Evolutionary conservation across 2,888 invertebrate species (phyloP), one percentile per base, ranked within the genome.

Genomic region (Tetramorium bicarinatum): DNA sequence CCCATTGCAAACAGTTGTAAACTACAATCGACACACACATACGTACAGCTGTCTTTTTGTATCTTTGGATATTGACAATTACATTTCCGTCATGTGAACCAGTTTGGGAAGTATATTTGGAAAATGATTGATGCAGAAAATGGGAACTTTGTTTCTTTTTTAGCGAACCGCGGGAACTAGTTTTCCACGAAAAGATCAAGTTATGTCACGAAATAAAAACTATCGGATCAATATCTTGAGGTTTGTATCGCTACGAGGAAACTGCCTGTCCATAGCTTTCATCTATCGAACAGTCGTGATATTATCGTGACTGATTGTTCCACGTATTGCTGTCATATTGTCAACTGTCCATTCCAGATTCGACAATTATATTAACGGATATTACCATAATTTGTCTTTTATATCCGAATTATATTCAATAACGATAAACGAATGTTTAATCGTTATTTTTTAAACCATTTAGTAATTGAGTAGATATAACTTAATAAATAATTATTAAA

Each of bases 1-100:
- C 34, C 15, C 44, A 44, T 44, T 52, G 38, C 77, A n/a, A 77
- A 77, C 67, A n/a, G 3, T 52, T 9, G 52, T 77, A 77, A 77
- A 66, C 76, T 52, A 25, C 38, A 11, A 56, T 69, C 7, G 52
- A 41, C 11, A 6, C 11, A 41, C 44, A 25, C 9, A 62, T 15
- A 29, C 29, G 13, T 8, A 18, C 3, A 41, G 38, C 6, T 18
- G 38, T 34, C 15, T 47, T 44, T 52, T n/a, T 52, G 13, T 54
- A 67, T 15, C 7, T n/a, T 67, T 38, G 9, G 25, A 41, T 77
- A 69, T 54, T 41, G 69, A 77, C 52, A 25, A 67, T 67, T 69
- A 67, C 15, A 52, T 77, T 15, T 41, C 29, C 77, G 67, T 67
- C 41, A 29, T 25, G 8, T 21, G 41, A n/a, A 41, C 25, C 9